Evolutionary conservation across 2,888 invertebrate species (phyloP), one percentile per base, ranked within the genome.

Genomic region (Dicroscelio sp.): DNA sequence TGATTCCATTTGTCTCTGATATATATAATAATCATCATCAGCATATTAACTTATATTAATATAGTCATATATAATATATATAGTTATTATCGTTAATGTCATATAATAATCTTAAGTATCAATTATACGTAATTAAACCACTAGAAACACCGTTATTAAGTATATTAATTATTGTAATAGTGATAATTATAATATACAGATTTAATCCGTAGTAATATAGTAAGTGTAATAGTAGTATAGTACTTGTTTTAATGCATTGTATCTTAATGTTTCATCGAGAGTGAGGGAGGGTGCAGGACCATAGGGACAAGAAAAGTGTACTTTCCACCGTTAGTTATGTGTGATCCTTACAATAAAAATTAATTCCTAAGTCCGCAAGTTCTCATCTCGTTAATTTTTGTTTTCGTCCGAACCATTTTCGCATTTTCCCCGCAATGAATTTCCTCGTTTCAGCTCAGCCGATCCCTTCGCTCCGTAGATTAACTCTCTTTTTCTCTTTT

Each of bases 81-180:
- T 95, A 90, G 92, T 95, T 95, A 96, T 94, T 94, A 95, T 96
- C 63, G 73, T 73, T 86, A 86, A 71, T 78, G 33, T 86, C 63
- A 76, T 86, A 95, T 95, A 94, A 95, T 95, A 63, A 95, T 95
- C 96, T 96, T 96, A 96, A 96, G 95, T 96, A 96, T 96, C 96
- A 95, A 95, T 96, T 95, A 96, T 94, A 86, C 31, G 95, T 93
- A 95, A 95, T 96, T 96, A 96, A 95, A 95, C 96, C 95, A 96
- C 96, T 96, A 96, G 95, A 96, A 96, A 96, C 96, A 96, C 96
- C 96, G 94, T 80, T 73, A 52, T 96, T 95, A 96, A 96, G 95
- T 96, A 96, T 96, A 95, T 95, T 95, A 93, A 94, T 95, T 86
- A 88, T 92, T 92, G 71, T 79, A 79, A 20, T 86, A 65, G 87